phyloP scores from a whole-genome alignment of 2,797 vertebrate genomes.

The Tenualosa ilisha region DNA sequence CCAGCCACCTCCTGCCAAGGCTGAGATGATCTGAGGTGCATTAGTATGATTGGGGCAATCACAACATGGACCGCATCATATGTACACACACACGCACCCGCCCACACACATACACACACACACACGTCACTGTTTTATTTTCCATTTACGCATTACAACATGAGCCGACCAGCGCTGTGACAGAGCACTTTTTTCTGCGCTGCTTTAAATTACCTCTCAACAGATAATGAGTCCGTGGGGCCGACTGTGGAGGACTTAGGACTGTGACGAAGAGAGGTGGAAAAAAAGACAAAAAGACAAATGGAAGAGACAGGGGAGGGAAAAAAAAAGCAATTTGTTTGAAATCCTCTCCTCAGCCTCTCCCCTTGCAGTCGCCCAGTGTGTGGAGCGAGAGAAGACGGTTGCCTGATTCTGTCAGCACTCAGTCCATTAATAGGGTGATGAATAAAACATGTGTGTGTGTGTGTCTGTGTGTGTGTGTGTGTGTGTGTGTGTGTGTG shows the following conservation, averaged over 20 bases:
- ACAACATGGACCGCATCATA: neutral
- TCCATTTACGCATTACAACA: neutral
- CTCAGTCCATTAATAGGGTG: constrained; percentile 67
- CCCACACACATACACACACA: neutral
- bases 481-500: too few relatives aligned
- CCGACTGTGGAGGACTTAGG: neutral
- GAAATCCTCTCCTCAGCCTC: constrained; percentile 36
- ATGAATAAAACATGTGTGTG: constrained; percentile 72
- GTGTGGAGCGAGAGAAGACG: constrained; percentile 55
- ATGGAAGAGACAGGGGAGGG: neutral
- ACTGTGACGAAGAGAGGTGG: neutral
- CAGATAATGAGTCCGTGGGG: constrained; percentile 41
- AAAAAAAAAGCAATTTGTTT: constrained; percentile 50
- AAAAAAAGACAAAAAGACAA: neutral
- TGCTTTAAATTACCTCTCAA: constrained; percentile 49
- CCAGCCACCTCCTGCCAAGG: neutral
- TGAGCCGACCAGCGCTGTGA: constrained; percentile 27
- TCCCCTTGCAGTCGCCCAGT: constrained; percentile 21
- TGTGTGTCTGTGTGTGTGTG: too few relatives aligned
- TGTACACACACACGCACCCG: neutral
- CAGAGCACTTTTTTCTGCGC: constrained; percentile 31
- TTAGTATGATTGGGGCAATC: neutral
- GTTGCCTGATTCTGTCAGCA: constrained; percentile 72
- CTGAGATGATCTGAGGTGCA: neutral
- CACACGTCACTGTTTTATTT: neutral